Percentiles rank a stretch among this genome's conserved stretches.
Evolutionary conservation across 2,797 vertebrate genomes (phyloP).

Genomic region (Poeciliopsis presidionis): DNA sequence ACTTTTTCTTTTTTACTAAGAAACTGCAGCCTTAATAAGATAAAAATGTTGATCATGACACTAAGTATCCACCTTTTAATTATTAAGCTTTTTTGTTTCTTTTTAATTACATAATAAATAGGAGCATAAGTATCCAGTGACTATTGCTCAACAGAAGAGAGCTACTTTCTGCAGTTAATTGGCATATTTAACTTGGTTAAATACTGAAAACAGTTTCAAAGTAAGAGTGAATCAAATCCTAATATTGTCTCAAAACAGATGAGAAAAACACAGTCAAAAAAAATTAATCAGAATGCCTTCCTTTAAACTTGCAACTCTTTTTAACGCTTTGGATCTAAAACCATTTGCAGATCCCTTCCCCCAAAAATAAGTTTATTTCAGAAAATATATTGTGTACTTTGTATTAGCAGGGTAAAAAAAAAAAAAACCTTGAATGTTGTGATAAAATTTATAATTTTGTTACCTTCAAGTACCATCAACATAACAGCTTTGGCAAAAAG

Average conservation of each 20-base stretch:
- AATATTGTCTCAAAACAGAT: not conserved
- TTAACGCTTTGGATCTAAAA: not conserved
- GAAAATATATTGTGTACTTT: not conserved
- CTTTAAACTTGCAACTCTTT: not conserved
- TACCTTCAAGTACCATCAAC: not conserved
- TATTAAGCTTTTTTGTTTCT: not conserved
- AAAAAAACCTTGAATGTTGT: not conserved
- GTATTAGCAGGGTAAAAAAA: not conserved
- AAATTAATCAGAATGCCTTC: not conserved
- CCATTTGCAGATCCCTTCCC: not conserved
- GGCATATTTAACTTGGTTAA: not conserved
- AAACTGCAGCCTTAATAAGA: not conserved
- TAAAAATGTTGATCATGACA: not conserved
- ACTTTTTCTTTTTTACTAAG: not conserved
- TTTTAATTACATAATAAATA: not conserved
- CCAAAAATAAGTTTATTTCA: not conserved
- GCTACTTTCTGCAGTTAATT: not conserved
- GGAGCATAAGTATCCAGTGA: not conserved
- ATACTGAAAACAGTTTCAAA: not conserved
- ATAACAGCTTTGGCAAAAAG: not conserved
- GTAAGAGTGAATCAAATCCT: not conserved
- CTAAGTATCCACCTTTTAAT: not conserved
- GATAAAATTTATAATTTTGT: not conserved
- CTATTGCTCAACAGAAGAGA: not conserved
- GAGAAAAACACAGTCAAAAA: not conserved